phyloP scores from a whole-genome alignment of 2,113 vertebrate species.

The Corythaixoides concolor region DNA sequence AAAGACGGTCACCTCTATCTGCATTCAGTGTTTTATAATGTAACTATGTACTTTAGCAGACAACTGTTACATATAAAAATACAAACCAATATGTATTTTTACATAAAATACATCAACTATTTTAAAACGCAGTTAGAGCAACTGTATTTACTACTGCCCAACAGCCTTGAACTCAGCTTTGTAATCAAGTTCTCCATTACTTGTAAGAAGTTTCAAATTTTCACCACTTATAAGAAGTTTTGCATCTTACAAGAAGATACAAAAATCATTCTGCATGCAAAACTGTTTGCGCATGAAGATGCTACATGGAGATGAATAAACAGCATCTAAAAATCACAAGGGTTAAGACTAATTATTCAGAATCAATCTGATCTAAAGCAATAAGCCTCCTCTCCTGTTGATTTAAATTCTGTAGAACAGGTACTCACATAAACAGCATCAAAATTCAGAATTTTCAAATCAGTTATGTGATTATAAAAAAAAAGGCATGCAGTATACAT shows the following conservation, averaged over 20 bases:
- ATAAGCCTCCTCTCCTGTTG: background rate
- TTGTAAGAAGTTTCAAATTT: background rate
- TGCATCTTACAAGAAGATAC: background rate
- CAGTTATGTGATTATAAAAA: background rate
- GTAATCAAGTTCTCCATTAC: background rate
- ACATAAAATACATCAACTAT: background rate
- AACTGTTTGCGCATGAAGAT: background rate
- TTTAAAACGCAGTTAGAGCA: background rate
- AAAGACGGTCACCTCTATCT: background rate
- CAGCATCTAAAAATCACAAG: background rate
- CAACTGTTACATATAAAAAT: background rate
- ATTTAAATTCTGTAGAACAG: background rate
- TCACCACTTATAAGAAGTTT: background rate
- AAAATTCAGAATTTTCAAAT: background rate
- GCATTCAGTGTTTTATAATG: background rate
- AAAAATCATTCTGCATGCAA: background rate
- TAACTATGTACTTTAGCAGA: background rate
- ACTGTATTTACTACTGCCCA: background rate
- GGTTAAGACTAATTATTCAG: background rate
- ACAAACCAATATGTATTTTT: background rate
- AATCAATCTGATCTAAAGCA: background rate
- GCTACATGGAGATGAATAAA: background rate
- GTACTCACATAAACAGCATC: background rate
- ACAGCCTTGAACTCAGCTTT: background rate
- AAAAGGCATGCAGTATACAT: conserved; percentile 59